phyloP scores from a whole-genome alignment of 1,140 invertebrate genomes.

The Drosophila repletoides region DNA sequence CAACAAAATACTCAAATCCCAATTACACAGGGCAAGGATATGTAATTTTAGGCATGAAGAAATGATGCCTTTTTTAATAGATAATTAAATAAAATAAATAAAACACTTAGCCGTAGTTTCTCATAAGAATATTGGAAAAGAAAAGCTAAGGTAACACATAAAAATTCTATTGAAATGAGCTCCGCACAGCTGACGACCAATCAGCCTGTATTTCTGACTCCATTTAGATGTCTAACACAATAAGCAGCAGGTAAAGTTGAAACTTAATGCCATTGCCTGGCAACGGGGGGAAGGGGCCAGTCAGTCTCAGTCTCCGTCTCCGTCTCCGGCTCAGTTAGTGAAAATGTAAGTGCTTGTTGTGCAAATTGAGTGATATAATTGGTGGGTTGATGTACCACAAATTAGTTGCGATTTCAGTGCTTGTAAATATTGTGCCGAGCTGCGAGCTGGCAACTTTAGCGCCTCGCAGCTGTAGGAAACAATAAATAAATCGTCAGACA shows the following conservation, averaged over 20 bases:
- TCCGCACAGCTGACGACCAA: constrained; percentile 21
- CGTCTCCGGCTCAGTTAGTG: no score
- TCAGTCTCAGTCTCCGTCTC: no score
- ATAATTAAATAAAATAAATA: no score
- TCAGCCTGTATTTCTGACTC: constrained; percentile 38
- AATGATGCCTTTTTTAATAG: no score
- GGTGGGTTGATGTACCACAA: constrained; percentile 21
- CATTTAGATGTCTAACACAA: constrained; percentile 61
- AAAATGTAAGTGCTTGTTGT: neutral
- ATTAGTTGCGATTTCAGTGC: constrained; percentile 28
- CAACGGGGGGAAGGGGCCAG: neutral
- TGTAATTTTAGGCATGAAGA: no score
- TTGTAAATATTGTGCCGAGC: constrained; percentile 1
- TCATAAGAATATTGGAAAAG: no score
- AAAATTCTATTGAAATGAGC: constrained; percentile 32
- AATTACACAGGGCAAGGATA: no score
- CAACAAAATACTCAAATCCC: no score
- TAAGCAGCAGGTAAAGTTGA: constrained; percentile 27
- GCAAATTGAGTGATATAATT: constrained; percentile 33
- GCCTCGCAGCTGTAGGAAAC: constrained; percentile 45
- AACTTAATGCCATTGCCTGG: constrained; percentile 12
- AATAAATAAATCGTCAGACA: constrained; percentile 68
- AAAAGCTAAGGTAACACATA: neutral
- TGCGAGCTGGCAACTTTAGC: constrained; percentile 44
- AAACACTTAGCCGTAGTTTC: no score